Evolutionary conservation across 2,888 invertebrate genomes (phyloP).

Genomic region (Eurois occulta): DNA sequence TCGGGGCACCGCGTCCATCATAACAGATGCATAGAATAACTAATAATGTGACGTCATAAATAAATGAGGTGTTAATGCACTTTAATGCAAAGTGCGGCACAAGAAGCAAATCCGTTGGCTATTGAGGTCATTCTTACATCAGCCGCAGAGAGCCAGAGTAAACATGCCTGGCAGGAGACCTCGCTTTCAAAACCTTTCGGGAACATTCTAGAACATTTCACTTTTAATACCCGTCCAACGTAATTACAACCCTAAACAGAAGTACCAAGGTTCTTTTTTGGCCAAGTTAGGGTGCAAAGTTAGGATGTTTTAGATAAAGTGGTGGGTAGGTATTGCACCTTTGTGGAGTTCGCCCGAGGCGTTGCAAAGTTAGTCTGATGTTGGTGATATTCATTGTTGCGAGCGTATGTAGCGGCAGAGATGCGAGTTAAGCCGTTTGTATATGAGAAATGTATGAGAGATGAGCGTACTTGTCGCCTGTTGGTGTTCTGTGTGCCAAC

Average conservation of each 20-base stretch:
- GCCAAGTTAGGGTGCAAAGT: conserved; percentile 1
- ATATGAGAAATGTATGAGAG: conserved; percentile 57
- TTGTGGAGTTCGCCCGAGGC: conserved; percentile 71
- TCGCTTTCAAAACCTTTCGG: conserved; percentile 64
- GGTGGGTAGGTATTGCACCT: conserved; percentile 67
- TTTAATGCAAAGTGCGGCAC: conserved; percentile 41
- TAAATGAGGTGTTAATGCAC: conserved; percentile 36
- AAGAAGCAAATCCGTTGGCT: conserved; percentile 63
- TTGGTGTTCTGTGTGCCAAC: conserved; percentile 19
- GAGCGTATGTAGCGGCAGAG: conserved; percentile 53
- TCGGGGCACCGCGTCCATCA: conserved; percentile 2
- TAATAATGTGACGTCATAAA: conserved; percentile 26
- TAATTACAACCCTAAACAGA: conserved; percentile 16
- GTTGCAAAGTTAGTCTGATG: conserved; percentile 68
- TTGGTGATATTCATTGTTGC: conserved; percentile 69
- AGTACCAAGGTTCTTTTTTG: conserved; percentile 25
- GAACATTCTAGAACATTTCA: conserved; percentile 50
- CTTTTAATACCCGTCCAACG: not conserved
- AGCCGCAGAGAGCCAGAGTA: conserved; percentile 63
- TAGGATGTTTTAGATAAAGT: conserved; percentile 25
- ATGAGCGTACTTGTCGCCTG: conserved; percentile 36
- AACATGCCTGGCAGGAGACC: conserved; percentile 67
- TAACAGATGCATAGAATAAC: conserved; percentile 27
- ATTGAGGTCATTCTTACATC: conserved; percentile 73
- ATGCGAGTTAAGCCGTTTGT: conserved; percentile 59